Conservation (phyloP, 2,888 invertebrate genomes). For the Philereme transversata region DNA sequence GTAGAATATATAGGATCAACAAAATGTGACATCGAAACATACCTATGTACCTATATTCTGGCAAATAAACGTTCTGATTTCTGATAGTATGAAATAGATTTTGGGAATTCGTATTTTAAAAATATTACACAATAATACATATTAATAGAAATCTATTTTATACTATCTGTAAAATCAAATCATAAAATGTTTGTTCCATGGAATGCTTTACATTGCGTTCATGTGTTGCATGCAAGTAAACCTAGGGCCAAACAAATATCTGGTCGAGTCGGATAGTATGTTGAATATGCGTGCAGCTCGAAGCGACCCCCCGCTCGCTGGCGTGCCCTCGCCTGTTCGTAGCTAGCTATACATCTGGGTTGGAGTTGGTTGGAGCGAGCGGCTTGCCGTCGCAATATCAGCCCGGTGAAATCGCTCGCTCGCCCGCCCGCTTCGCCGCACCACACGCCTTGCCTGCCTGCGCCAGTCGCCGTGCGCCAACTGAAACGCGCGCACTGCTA, state of each 20-base stretch:
- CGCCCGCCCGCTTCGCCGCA: conserved; percentile 80
- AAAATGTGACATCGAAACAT: too few species aligned
- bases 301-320: conserved; percentile 72
- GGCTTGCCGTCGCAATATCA: conserved; percentile 81
- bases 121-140: too few species aligned
- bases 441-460: conserved; percentile 81
- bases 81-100: too few species aligned
- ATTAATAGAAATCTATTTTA: too few species aligned
- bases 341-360: conserved; percentile 77
- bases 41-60: too few species aligned
- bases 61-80: too few species aligned
- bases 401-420: conserved; percentile 80
- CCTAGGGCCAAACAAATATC: conserved; percentile 58
- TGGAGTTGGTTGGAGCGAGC: conserved; percentile 72
- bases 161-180: too few species aligned
- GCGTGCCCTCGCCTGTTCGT: conserved; percentile 69
- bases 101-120: too few species aligned
- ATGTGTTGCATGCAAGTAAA: conserved; percentile 45
- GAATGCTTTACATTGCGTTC: conserved; percentile 8
- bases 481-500: conserved; percentile 83
- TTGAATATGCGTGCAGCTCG: conserved; percentile 65
- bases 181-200: conserved; percentile 5
- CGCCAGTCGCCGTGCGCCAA: conserved; percentile 83
- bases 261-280: conserved; percentile 63
- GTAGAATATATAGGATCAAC: too few species aligned